phyloP scores from a whole-genome alignment of 2,113 vertebrate genomes.

The Desmodus rotundus region DNA sequence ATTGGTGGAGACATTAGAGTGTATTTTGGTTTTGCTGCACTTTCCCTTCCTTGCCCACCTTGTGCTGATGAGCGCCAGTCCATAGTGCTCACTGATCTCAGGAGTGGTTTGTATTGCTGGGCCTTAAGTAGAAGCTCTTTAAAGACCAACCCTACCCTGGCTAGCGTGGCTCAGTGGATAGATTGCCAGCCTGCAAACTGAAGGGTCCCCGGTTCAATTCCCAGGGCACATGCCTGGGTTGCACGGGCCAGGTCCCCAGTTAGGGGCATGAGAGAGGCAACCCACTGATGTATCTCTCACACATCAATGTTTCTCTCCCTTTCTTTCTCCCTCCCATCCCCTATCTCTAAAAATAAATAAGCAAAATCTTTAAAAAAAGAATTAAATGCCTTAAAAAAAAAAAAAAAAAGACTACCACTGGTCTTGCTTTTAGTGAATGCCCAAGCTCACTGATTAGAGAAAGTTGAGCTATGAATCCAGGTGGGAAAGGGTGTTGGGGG shows the following conservation, averaged over 20 bases:
- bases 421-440: background rate
- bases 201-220: too few relatives aligned
- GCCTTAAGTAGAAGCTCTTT: background rate
- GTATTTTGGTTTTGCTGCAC: background rate
- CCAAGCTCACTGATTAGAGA: background rate
- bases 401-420: background rate
- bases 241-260: too few relatives aligned
- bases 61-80: background rate
- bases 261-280: too few relatives aligned
- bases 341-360: too few relatives aligned
- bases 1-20: background rate
- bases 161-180: too few relatives aligned
- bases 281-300: too few relatives aligned
- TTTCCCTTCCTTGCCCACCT: background rate
- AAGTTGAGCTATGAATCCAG: background rate
- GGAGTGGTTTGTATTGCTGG: background rate
- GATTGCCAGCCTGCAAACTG: too few relatives aligned
- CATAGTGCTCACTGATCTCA: background rate
- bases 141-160: background rate
- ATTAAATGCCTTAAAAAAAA: too few relatives aligned
- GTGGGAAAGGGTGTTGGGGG: background rate
- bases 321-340: too few relatives aligned
- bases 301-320: too few relatives aligned
- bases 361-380: too few relatives aligned
- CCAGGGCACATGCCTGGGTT: too few relatives aligned